Evolutionary conservation across 2,888 invertebrate genomes (phyloP).

Genomic region (Nematopogon swammerdamellus): DNA sequence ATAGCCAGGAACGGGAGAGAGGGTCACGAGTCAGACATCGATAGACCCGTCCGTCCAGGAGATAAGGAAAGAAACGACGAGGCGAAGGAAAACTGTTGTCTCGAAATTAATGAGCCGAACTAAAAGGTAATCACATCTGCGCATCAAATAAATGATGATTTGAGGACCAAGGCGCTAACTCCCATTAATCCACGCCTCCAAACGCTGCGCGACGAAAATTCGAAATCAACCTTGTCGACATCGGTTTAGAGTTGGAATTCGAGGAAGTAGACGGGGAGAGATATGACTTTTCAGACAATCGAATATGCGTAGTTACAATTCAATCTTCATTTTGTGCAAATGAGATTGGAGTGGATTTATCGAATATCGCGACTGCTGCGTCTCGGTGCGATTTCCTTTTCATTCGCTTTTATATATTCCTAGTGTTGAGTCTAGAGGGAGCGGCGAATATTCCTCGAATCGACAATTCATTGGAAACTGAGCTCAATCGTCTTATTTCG

Average conservation of each 20-base stretch:
- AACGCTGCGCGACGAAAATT: background rate
- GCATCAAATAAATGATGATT: background rate
- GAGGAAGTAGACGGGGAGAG: background rate
- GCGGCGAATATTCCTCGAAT: too few species aligned
- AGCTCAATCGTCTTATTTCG: too few species aligned
- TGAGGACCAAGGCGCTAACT: background rate
- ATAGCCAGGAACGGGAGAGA: too few species aligned
- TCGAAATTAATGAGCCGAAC: background rate
- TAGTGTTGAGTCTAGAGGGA: too few species aligned
- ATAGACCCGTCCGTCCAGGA: background rate
- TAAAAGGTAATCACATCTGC: background rate
- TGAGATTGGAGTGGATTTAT: background rate
- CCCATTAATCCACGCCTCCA: background rate
- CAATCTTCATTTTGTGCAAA: background rate
- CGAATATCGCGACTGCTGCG: background rate
- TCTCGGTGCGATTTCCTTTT: too few species aligned
- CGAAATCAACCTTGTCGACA: background rate
- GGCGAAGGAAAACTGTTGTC: too few species aligned
- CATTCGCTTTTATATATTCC: too few species aligned
- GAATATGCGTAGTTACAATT: background rate
- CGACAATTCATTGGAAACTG: too few species aligned
- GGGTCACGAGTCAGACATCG: too few species aligned
- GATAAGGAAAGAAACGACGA: background rate
- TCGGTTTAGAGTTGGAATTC: background rate
- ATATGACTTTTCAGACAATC: background rate